A percentile compares a stretch with the other conserved stretches of the same genome.
Evolutionary conservation across 2,797 vertebrate species (phyloP).

Genomic region (Spinus pinus): DNA sequence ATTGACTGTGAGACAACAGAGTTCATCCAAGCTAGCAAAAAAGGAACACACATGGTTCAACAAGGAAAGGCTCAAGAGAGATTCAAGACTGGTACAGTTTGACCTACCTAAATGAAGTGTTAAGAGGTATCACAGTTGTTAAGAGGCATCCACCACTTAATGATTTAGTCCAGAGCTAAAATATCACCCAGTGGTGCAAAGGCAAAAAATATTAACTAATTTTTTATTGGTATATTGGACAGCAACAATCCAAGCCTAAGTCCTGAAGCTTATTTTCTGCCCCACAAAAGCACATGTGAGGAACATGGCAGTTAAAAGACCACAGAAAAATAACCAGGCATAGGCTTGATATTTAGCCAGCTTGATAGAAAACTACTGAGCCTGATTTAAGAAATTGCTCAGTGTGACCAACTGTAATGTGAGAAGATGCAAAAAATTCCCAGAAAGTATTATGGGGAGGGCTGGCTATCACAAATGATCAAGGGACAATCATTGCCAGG

Average conservation of each 20-base stretch:
- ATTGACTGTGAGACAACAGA: background rate
- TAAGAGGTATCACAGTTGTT: background rate
- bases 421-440: background rate
- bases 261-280: background rate
- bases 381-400: background rate
- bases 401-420: rapidly evolving
- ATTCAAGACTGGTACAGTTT: background rate
- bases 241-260: background rate
- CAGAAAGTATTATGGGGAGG: background rate
- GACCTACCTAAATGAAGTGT: background rate
- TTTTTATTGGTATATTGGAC: background rate
- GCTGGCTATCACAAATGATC: background rate
- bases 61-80: background rate
- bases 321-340: background rate
- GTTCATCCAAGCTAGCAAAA: background rate
- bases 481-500: background rate
- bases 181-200: background rate
- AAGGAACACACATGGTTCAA: background rate
- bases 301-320: background rate
- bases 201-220: rapidly evolving
- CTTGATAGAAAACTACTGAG: background rate
- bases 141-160: background rate
- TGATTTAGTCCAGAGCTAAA: background rate
- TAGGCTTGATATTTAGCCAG: background rate
- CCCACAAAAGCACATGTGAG: rapidly evolving